Evolutionary conservation across 2,888 invertebrate species (phyloP).

Genomic region (Campaea margaritaria): DNA sequence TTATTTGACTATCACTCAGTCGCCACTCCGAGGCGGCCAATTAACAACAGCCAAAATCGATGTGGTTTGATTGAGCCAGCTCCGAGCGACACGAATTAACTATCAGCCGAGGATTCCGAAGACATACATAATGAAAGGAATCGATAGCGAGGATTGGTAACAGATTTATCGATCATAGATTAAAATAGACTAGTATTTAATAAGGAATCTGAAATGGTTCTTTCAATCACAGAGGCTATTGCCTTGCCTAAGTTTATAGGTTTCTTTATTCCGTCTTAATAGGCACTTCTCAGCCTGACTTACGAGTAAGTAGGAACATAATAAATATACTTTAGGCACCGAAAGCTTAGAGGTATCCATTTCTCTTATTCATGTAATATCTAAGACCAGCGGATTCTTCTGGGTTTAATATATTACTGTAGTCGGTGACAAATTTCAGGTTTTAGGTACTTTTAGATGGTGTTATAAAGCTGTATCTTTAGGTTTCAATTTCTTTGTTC

Average conservation of each 20-base stretch:
- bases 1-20: conserved; percentile 61
- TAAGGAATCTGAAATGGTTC: conserved; percentile 12
- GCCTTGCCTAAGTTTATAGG: not conserved
- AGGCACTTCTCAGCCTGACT: not conserved
- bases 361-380: too few relatives aligned
- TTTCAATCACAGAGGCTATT: conserved; percentile 1
- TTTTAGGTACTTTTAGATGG: too few relatives aligned
- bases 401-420: too few relatives aligned
- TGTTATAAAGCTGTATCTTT: too few relatives aligned
- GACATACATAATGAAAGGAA: conserved; percentile 23
- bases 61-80: conserved; percentile 34
- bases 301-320: not conserved
- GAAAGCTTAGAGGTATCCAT: too few relatives aligned
- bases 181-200: conserved; percentile 26
- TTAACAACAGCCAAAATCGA: conserved; percentile 45
- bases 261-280: not conserved
- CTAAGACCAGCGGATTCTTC: too few relatives aligned
- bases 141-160: conserved; percentile 17
- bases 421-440: too few relatives aligned
- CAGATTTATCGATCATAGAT: conserved; percentile 13
- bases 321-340: not conserved
- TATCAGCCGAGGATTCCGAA: conserved; percentile 7
- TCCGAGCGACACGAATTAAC: conserved; percentile 13
- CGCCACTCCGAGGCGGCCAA: conserved; percentile 50
- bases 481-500: too few relatives aligned